Percentiles rank a stretch among this genome's conserved stretches.
These are phyloP conservation scores for Ceyx melanurus DNA, from an alignment of 2,113 vertebrate species.

Conservation along the genomic window DNA sequence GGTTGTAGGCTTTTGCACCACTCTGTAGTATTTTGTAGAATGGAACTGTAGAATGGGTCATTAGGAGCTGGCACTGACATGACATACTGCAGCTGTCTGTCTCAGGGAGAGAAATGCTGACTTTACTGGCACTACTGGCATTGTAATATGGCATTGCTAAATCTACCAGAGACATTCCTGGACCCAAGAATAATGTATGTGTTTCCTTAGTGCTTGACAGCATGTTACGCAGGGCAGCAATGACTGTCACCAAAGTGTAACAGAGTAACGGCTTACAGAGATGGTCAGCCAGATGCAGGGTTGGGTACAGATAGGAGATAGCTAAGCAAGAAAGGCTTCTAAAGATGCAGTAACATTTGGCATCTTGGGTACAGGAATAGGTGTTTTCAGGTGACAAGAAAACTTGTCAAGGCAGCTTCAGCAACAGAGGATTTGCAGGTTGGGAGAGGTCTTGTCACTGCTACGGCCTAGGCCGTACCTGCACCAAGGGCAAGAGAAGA, in stretches of 20 bases:
- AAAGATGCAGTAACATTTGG: neutral
- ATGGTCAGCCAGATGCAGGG: neutral
- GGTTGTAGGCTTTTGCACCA: neutral
- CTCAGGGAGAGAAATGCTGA: neutral
- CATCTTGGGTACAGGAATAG: fast-evolving
- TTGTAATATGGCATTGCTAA: neutral
- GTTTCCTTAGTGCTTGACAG: neutral
- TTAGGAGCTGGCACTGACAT: neutral
- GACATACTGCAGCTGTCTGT: no score
- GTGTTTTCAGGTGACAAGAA: neutral
- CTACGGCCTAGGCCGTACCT: neutral
- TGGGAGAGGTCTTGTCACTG: neutral
- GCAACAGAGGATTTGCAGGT: neutral
- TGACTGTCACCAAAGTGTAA: neutral
- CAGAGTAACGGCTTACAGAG: neutral
- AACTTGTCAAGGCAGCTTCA: neutral
- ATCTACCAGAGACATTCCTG: neutral
- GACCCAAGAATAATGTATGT: neutral
- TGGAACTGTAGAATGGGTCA: neutral
- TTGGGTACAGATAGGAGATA: neutral
- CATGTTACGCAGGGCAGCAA: fast-evolving
- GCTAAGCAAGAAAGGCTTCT: neutral
- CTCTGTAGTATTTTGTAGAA: neutral
- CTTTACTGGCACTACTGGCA: neutral
- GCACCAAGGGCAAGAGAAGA: neutral